Evolutionary conservation across 1,140 invertebrate genomes (phyloP).

Genomic region (Pissodes strobi): DNA sequence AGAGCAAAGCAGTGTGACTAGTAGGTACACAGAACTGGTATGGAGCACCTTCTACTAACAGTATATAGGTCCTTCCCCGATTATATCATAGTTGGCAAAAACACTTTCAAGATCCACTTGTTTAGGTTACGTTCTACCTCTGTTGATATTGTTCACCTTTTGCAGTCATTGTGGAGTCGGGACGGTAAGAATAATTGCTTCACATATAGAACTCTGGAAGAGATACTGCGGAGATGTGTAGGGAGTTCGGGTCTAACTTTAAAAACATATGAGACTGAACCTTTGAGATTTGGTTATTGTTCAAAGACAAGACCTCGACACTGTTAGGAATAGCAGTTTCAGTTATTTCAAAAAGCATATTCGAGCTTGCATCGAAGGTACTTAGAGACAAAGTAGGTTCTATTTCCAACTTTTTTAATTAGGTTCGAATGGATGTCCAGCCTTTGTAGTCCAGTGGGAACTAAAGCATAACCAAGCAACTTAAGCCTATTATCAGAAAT

Average conservation of each 20-base stretch:
- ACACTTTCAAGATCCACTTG: slow-evolving; percentile 87
- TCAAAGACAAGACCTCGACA: slow-evolving; percentile 81
- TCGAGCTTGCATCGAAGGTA: slow-evolving; percentile 84
- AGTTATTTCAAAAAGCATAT: slow-evolving; percentile 83
- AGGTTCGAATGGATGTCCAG: slow-evolving; percentile 87
- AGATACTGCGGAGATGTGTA: slow-evolving; percentile 81
- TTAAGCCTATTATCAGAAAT: slow-evolving; percentile 88
- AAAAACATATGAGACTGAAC: slow-evolving; percentile 92
- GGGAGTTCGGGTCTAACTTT: slow-evolving; percentile 84
- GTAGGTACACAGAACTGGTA: slow-evolving; percentile 89
- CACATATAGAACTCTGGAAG: slow-evolving; percentile 90
- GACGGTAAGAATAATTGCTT: slow-evolving; percentile 87
- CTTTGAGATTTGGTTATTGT: slow-evolving; percentile 84
- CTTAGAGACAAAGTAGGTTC: slow-evolving; percentile 80
- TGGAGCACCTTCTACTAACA: slow-evolving; percentile 80
- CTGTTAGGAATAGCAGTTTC: slow-evolving; percentile 85
- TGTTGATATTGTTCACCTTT: slow-evolving; percentile 77
- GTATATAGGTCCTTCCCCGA: slow-evolving; percentile 75
- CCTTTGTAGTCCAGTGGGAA: slow-evolving; percentile 87
- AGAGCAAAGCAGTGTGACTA: slow-evolving; percentile 86
- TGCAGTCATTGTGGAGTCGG: slow-evolving; percentile 88
- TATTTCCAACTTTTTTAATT: slow-evolving; percentile 81
- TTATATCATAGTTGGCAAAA: slow-evolving; percentile 85
- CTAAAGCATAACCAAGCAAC: slow-evolving; percentile 89
- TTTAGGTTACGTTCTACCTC: slow-evolving; percentile 78